Base-by-base conservation (phyloP, 2,888 invertebrate species). In the Isoperla grammatica region DNA sequence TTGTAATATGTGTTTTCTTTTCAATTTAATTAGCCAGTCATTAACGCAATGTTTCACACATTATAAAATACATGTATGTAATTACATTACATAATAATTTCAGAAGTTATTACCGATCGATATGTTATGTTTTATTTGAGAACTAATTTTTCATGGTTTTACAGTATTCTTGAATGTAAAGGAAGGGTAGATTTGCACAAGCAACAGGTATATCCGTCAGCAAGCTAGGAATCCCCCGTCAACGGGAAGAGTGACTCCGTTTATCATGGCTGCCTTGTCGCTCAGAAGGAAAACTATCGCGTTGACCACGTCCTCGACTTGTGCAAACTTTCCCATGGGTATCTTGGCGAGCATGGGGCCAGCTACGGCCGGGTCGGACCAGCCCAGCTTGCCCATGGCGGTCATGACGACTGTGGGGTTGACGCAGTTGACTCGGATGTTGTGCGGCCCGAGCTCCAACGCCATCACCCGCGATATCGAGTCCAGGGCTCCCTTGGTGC, bases 341-440 rank as follows among this genome's bases (percentile, higher is more conserved):
- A 95, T 95, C 74, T 86, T 88, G 1, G 80, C 80, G 50, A 88
- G 70, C 83, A 96, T 83, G 0, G 79, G 81, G 1, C 78, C 77
- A 0, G 88, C 82, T 70, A 88, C 90, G 0, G 73, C 77, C 0
- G 90, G 88, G 68, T 92, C 88, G 11, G 86, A 81, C 96, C 96
- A 98, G 29, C 83, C 86, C n/a, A 81, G 73, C 63, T 79, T 81
- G 0, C 95, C 95, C 89, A 97, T 87, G 56, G 87, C 89, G 0
- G 97, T 97, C 79, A 94, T 77, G n/a, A 94, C 88, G 0, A 94
- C 95, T 0, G 96, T 97, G 0, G 97, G 97, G 74, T 95, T 95
- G 0, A 97, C 87, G n/a, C 85, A 81, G 72, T 97, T 97, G 0
- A 90, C 88, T 17, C 97, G 83, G 67, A 97, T 95, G 39, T 85